Conservation (phyloP, 2,113 vertebrate species). For the Dinomys branickii region DNA sequence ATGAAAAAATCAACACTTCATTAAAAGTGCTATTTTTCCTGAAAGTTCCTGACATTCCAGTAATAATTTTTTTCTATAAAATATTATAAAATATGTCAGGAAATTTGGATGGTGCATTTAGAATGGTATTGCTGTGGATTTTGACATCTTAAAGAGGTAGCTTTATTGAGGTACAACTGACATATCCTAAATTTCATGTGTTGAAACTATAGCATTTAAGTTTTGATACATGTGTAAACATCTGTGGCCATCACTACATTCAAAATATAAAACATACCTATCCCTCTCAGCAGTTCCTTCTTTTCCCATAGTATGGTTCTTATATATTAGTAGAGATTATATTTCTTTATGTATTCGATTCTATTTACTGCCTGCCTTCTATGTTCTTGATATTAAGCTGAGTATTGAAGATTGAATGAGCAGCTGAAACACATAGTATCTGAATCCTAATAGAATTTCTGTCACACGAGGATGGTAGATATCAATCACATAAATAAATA, state of each 20-base stretch:
- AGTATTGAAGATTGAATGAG: not conserved
- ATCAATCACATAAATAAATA: not conserved
- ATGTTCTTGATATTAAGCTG: not conserved
- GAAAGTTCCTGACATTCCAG: not conserved
- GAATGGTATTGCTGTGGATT: not conserved
- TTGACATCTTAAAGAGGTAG: not conserved
- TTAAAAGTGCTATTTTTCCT: not conserved
- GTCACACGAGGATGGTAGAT: not conserved
- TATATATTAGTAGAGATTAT: not conserved
- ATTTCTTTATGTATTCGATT: not conserved
- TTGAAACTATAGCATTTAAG: not conserved
- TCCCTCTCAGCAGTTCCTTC: not conserved
- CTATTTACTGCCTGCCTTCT: not conserved
- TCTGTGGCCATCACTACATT: not conserved
- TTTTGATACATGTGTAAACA: not conserved
- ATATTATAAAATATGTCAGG: not conserved
- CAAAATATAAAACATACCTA: not conserved
- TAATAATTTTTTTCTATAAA: conserved; percentile 11
- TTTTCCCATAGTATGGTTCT: not conserved
- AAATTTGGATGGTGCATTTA: not conserved
- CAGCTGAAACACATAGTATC: not conserved
- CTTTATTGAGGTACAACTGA: not conserved
- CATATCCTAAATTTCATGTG: not conserved
- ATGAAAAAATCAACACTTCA: conserved; percentile 32
- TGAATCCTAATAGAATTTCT: not conserved